A percentile compares a stretch with the other conserved stretches of the same genome.
Evolutionary conservation across 1,140 invertebrate genomes (phyloP).

Genomic region (Trachymyrmex cornetzi): DNA sequence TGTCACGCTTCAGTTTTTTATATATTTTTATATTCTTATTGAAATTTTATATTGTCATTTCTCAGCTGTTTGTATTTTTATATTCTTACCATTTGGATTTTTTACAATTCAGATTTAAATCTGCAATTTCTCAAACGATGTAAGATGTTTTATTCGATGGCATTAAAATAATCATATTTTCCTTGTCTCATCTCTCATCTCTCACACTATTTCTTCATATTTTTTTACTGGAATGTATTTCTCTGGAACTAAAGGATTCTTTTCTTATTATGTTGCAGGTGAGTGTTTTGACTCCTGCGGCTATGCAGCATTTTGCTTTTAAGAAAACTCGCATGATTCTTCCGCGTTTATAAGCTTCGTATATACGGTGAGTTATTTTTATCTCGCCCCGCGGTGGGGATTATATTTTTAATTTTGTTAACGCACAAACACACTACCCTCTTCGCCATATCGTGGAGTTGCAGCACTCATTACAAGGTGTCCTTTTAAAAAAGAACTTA

Average conservation of each 20-base stretch:
- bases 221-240: background rate
- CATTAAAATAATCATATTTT: conserved; percentile 4
- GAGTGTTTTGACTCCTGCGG: conserved; percentile 47
- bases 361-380: conserved; percentile 56
- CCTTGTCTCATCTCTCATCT: background rate
- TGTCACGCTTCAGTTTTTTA: background rate
- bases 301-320: conserved; percentile 40
- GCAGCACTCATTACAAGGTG: background rate
- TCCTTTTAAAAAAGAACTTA: background rate
- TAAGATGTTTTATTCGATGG: background rate
- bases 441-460: background rate
- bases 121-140: background rate
- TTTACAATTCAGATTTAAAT: background rate
- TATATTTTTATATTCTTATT: background rate
- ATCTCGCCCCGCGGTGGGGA: background rate
- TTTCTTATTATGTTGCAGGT: conserved; percentile 48
- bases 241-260: conserved; percentile 36
- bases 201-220: background rate
- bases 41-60: background rate
- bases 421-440: conserved; percentile 16
- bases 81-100: background rate
- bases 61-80: background rate
- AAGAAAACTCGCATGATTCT: conserved; percentile 46
- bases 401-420: conserved; percentile 64
- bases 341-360: conserved; percentile 43